These are phyloP conservation scores for Cygnus olor DNA, from an alignment of 2,797 vertebrate genomes.

Conservation along the genomic window DNA sequence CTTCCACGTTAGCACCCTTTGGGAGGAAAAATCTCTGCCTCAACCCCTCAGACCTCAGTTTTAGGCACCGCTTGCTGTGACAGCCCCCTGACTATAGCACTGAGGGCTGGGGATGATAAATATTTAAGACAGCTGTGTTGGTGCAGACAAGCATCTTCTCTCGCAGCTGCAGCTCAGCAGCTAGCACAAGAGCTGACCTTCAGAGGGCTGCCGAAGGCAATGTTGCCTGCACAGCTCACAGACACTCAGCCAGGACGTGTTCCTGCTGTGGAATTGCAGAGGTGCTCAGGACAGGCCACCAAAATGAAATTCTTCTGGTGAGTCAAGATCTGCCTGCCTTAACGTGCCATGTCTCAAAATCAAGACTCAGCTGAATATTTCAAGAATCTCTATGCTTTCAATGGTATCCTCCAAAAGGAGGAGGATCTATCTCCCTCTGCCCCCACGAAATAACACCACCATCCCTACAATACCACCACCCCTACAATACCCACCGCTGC, in stretches of 20 bases:
- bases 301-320: neutral
- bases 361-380: too few relatives aligned
- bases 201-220: neutral
- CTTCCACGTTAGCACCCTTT: neutral
- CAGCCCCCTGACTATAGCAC: accelerated
- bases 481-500: too few relatives aligned
- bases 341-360: accelerated
- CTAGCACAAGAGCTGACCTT: neutral
- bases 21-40: accelerated
- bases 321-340: neutral
- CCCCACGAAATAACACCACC: too few relatives aligned
- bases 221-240: accelerated
- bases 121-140: accelerated
- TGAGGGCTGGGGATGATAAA: too few relatives aligned
- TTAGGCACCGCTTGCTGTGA: neutral
- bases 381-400: too few relatives aligned
- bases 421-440: accelerated
- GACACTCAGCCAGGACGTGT: too few relatives aligned
- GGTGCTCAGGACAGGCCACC: neutral
- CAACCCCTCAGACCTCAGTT: neutral
- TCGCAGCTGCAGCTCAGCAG: neutral
- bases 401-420: neutral
- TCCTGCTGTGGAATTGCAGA: accelerated
- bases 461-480: too few relatives aligned
- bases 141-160: neutral